Evolutionary conservation across 2,888 invertebrate species (phyloP).

Genomic region (Yponomeuta sedellus): DNA sequence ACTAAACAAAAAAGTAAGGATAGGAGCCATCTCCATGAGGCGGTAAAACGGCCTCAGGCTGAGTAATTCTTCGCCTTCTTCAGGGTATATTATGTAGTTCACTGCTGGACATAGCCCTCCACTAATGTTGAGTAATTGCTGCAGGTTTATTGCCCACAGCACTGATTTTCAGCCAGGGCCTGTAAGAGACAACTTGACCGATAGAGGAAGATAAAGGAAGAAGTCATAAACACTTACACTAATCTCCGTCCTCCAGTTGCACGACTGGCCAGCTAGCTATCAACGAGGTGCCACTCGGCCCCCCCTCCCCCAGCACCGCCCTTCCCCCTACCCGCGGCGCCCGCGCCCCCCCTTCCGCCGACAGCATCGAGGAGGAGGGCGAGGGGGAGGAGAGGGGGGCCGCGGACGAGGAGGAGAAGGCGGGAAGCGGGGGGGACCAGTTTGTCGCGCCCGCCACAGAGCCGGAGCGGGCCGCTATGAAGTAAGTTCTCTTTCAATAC

Average conservation of each 20-base stretch:
- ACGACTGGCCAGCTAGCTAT: constrained; percentile 81
- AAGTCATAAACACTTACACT: too few species aligned
- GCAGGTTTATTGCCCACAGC: too few species aligned
- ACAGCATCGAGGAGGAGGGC: constrained; percentile 62
- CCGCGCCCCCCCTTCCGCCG: constrained; percentile 40
- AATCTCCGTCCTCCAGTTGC: constrained; percentile 56
- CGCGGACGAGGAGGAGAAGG: neutral
- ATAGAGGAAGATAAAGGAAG: too few species aligned
- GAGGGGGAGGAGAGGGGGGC: constrained; percentile 25
- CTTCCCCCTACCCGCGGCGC: constrained; percentile 35
- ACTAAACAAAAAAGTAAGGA: too few species aligned
- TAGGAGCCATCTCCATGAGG: too few species aligned
- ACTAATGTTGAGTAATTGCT: too few species aligned
- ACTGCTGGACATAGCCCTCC: too few species aligned
- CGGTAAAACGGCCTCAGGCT: too few species aligned
- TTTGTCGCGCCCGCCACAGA: neutral
- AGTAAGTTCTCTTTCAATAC: neutral
- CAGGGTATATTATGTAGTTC: too few species aligned
- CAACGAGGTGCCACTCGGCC: constrained; percentile 77
- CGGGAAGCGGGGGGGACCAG: neutral
- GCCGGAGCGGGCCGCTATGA: neutral
- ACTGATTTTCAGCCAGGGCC: too few species aligned
- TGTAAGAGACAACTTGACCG: too few species aligned
- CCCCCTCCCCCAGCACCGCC: constrained; percentile 16
- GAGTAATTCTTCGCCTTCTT: too few species aligned